Evolutionary conservation across 1,140 invertebrate species (phyloP).

Genomic region (Drosophila baimaii): DNA sequence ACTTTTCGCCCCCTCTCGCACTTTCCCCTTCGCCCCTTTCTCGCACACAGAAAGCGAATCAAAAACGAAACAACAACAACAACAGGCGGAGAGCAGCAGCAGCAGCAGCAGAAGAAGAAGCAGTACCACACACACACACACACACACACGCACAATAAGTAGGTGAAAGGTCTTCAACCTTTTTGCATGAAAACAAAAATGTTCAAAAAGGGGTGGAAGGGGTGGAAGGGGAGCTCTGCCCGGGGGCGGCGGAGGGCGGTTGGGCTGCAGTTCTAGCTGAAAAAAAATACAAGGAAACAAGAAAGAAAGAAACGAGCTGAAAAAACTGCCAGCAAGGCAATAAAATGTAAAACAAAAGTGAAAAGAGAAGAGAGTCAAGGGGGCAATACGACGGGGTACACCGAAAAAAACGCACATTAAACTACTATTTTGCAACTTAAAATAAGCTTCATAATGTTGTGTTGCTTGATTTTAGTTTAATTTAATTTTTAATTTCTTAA

Average conservation of each 20-base stretch:
- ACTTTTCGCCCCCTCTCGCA: constrained; percentile 9
- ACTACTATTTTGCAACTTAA: too few relatives aligned
- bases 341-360: constrained; percentile 54
- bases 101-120: constrained; percentile 35
- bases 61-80: constrained; percentile 43
- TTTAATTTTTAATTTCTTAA: too few relatives aligned
- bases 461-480: too few relatives aligned
- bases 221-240: neutral
- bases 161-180: constrained; percentile 82
- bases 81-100: constrained; percentile 30
- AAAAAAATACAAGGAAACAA: constrained; percentile 51
- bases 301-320: constrained; percentile 37
- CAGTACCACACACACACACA: constrained; percentile 10
- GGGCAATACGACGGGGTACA: constrained; percentile 7
- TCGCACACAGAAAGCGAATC: constrained; percentile 26
- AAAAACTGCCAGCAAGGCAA: constrained; percentile 46
- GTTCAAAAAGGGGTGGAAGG: constrained; percentile 44
- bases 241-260: constrained; percentile 12
- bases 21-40: neutral
- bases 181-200: constrained; percentile 82
- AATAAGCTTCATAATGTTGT: too few relatives aligned
- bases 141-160: constrained; percentile 61
- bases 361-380: constrained; percentile 36
- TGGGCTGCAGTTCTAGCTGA: constrained; percentile 52
- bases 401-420: neutral